phyloP scores from a whole-genome alignment of 2,797 vertebrate species.

The Carapus acus region DNA sequence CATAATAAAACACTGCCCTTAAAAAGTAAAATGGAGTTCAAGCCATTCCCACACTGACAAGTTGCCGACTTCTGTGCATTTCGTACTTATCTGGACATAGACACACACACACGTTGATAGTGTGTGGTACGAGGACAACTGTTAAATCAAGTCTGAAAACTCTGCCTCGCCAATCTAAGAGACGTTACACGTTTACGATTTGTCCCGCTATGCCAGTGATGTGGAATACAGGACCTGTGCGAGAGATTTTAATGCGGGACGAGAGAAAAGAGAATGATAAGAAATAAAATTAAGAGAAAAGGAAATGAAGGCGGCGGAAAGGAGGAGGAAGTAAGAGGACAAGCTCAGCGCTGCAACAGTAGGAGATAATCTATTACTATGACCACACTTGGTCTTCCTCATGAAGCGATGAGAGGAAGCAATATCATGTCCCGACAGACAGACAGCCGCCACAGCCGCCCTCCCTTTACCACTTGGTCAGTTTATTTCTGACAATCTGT shows the following conservation, averaged over 20 bases:
- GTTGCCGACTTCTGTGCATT: constrained; percentile 1
- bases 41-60: neutral
- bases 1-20: constrained; percentile 3
- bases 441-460: constrained; percentile 28
- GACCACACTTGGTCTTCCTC: constrained; percentile 52
- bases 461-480: constrained; percentile 34
- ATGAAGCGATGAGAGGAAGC: constrained; percentile 38
- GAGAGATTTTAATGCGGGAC: neutral
- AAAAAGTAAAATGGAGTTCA: neutral
- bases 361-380: constrained; percentile 55
- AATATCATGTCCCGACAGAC: constrained; percentile 39
- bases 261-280: neutral
- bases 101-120: neutral
- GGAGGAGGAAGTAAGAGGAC: neutral
- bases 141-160: constrained; percentile 25
- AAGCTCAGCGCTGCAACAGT: constrained; percentile 24
- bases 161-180: constrained; percentile 3
- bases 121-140: constrained; percentile 1
- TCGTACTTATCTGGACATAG: neutral
- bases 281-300: neutral
- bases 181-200: too few relatives aligned
- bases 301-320: neutral
- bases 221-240: constrained; percentile 1
- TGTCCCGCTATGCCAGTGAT: constrained; percentile 16
- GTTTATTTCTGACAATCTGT: constrained; percentile 1